Evolutionary conservation across 1,140 invertebrate genomes (phyloP), one percentile per base, ranked within the genome.

Genomic region (Heliothis virescens): DNA sequence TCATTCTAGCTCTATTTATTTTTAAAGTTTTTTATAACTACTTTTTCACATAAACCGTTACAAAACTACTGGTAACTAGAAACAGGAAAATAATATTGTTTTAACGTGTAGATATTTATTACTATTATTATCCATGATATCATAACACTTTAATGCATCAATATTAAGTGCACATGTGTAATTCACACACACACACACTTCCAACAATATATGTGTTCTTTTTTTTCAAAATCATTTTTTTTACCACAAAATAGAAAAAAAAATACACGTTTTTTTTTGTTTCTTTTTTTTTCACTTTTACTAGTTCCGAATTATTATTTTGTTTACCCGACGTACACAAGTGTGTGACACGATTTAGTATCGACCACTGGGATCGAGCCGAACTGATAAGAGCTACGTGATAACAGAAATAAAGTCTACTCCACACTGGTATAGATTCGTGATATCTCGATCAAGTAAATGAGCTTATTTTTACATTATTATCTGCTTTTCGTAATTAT

Each of bases 291-390:
- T 18, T 67, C n/a, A 67, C 7, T 67, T 48, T 34, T 21, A 15
- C 5, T 53, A 21, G 7, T 71, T 29, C 15, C 60, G 5, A 11
- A 53, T 21, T 60, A 59, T 59, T 48, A 3, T 47, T 26, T 60
- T 60, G 41, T 41, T 11, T 2, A n/a, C 9, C 1, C 15, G 26
- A 41, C 21, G 71, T 41, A 9, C 60, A 65, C 47, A 53, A 63
- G 9, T 29, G 74, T 53, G 59, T 53, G 21, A 76, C 60, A 53
- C 74, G 60, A 65, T 53, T 76, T 63, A 10, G 0, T 18, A 60
- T 59, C 18, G 69, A n/a, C 2, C 53, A 74, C 72, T 76, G 60
- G 47, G 74, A 76, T 76, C 74, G 52, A 29, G 18, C 57, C n/a
- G 47, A 3, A 52, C 13, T 55, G 74, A 76, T 76, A 76, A 63